Evolutionary conservation across 2,888 invertebrate genomes (phyloP), one percentile per base, ranked within the genome.

Genomic region (Macrosiphum euphorbiae): DNA sequence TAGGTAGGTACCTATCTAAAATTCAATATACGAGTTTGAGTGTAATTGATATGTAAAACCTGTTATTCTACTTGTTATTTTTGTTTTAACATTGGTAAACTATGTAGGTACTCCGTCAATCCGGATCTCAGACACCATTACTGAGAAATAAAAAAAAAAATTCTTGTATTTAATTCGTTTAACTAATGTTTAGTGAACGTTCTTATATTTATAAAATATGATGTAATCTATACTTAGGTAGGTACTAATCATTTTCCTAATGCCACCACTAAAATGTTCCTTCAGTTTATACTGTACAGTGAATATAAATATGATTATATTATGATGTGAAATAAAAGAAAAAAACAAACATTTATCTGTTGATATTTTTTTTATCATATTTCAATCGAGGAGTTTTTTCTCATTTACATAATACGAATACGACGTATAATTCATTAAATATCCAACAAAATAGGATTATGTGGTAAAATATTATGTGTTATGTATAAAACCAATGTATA

Each of bases 31-130:
- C 20, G 20, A 47, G 44, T 84, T 90, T 52, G 44, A 35, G 55
- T 55, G 84, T 85, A 84, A 91, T 55, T 91, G 91, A 91, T 91
- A 84, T 86, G 20, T 55, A 44, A 52, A 91, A 91, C 84, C 91
- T 84, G 91, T 91, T 91, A 44, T 85, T 91, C 84, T 55, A n/a
- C 41, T 84, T 91, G n/a, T 90, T 85, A 90, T 41, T 41, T 52
- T 90, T 88, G 44, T 89, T 78, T 90, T 52, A 52, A 84, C 41
- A 26, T 41, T 28, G 41, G 52, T 52, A 44, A 67, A 84, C 35
- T 91, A 88, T n/a, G 24, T 91, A 88, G 24, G 24, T 84, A 44
- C 84, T 55, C 28, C 28, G 20, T 28, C 85, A 84, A 44, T 91
- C 44, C 24, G 55, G 84, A 91, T 84, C 41, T 85, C 84, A 85